These are phyloP conservation scores for Pectinophora gossypiella DNA, from an alignment of 1,140 invertebrate species.

Conservation along the genomic window DNA sequence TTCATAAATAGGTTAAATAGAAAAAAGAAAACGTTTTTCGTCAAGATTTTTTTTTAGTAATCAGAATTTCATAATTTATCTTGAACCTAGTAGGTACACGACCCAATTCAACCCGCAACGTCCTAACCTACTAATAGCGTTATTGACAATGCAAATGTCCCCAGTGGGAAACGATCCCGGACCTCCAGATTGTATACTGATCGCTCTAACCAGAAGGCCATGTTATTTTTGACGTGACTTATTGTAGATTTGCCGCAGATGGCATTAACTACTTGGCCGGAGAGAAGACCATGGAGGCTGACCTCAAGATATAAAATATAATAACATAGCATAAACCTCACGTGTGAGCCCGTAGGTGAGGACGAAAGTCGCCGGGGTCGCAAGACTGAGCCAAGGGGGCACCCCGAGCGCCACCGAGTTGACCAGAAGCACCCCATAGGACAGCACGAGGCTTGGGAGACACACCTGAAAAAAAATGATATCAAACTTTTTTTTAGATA, in stretches of 20 bases:
- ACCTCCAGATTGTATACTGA: not conserved
- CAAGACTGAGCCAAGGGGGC: slow-evolving; percentile 44
- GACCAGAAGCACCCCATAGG: slow-evolving; percentile 53
- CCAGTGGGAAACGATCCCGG: not conserved
- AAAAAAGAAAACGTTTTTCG: no score
- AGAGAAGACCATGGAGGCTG: no score
- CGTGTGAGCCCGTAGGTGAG: slow-evolving; percentile 52
- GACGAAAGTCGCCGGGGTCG: slow-evolving; percentile 43
- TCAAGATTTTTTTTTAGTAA: no score
- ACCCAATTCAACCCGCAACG: not conserved
- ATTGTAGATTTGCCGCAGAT: no score
- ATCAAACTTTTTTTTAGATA: slow-evolving; percentile 1
- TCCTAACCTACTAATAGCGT: no score
- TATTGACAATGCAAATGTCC: not conserved
- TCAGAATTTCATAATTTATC: no score
- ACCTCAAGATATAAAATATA: not conserved
- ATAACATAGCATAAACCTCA: slow-evolving; percentile 26
- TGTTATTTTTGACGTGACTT: no score
- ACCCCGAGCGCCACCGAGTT: slow-evolving; percentile 35
- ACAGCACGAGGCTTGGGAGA: slow-evolving; percentile 48
- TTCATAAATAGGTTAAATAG: no score
- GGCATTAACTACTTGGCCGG: no score
- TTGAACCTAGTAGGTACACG: no score
- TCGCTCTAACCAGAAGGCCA: no score
- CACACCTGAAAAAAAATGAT: slow-evolving; percentile 39